Evolutionary conservation across 2,888 invertebrate species (phyloP).

Genomic region (Dilophus febrilis): DNA sequence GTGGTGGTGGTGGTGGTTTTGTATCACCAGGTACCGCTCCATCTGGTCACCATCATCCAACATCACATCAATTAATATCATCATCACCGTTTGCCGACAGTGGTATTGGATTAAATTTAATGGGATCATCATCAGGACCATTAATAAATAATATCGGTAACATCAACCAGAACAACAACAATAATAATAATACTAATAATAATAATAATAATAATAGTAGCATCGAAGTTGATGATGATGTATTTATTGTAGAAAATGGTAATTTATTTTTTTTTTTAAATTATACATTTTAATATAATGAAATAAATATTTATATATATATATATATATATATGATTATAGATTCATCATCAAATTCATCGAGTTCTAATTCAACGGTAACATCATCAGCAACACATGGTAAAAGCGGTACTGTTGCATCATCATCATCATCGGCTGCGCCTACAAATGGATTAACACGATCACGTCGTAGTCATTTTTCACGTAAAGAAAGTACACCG

Average conservation of each 20-base stretch:
- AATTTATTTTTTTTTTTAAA: not conserved
- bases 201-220: too few relatives aligned
- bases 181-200: too few relatives aligned
- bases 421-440: slow-evolving; percentile 5
- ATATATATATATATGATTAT: too few relatives aligned
- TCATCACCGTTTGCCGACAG: slow-evolving; percentile 24
- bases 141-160: too few relatives aligned
- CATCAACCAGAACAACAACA: too few relatives aligned
- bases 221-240: slow-evolving; percentile 28
- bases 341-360: slow-evolving; percentile 1
- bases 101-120: slow-evolving; percentile 28
- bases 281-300: not conserved
- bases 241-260: slow-evolving; percentile 23
- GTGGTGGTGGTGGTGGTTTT: not conserved
- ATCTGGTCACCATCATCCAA: slow-evolving; percentile 13
- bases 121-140: slow-evolving; percentile 17
- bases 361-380: slow-evolving; percentile 4
- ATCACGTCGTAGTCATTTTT: slow-evolving; percentile 30
- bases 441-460: slow-evolving; percentile 24
- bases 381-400: slow-evolving; percentile 1
- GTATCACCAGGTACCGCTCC: slow-evolving; percentile 8
- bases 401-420: too few relatives aligned
- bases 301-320: too few relatives aligned
- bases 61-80: slow-evolving; percentile 12
- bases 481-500: slow-evolving; percentile 29